Evolutionary conservation across 2,888 invertebrate species (phyloP).

Genomic region (Gymnoscelis rufifasciata): DNA sequence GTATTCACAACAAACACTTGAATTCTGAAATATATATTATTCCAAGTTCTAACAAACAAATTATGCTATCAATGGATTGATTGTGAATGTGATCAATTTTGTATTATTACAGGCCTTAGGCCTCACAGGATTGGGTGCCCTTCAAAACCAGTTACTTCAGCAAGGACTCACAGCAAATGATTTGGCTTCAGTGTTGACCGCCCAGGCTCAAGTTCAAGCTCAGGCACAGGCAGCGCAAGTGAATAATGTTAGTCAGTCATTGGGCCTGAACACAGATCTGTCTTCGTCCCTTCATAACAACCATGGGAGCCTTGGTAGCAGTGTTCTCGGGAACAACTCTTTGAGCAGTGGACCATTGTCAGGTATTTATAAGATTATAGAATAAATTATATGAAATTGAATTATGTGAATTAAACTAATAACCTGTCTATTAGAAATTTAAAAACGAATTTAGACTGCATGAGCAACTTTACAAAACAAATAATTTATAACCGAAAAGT

Average conservation of each 20-base stretch:
- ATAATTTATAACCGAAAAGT: too few relatives aligned
- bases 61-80: too few relatives aligned
- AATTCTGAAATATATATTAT: too few relatives aligned
- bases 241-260: constrained; percentile 42
- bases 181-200: constrained; percentile 60
- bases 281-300: constrained; percentile 41
- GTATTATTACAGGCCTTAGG: constrained; percentile 59
- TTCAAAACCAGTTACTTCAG: constrained; percentile 71
- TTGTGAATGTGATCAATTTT: not conserved
- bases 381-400: too few relatives aligned
- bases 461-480: too few relatives aligned
- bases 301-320: constrained; percentile 37
- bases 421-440: too few relatives aligned
- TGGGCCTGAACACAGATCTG: constrained; percentile 50
- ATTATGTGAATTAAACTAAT: too few relatives aligned
- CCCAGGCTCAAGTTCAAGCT: constrained; percentile 44
- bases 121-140: constrained; percentile 65
- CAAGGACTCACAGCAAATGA: constrained; percentile 71
- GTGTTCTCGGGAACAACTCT: constrained; percentile 49
- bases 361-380: constrained; percentile 40
- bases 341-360: constrained; percentile 63
- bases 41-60: too few relatives aligned
- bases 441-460: too few relatives aligned
- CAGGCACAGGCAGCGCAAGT: constrained; percentile 40
- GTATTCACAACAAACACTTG: too few relatives aligned